Conservation (phyloP, 2,888 invertebrate genomes). For the Yponomeuta sedellus region DNA sequence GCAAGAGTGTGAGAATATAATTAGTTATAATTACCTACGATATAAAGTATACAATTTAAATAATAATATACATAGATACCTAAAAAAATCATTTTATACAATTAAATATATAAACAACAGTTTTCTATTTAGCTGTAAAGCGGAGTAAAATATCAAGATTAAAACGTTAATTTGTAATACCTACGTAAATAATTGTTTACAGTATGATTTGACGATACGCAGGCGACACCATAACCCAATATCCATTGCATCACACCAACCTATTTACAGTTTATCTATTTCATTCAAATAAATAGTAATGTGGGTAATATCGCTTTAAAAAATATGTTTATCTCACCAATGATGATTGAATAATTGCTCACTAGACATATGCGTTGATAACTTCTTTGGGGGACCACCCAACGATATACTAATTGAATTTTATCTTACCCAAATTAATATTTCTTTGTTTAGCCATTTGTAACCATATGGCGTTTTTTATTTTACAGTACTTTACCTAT, state of each 20-base stretch:
- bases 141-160: no score
- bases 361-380: conserved; percentile 32
- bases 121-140: no score
- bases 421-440: conserved; percentile 27
- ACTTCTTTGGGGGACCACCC: conserved; percentile 39
- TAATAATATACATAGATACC: no score
- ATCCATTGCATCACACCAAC: conserved; percentile 8
- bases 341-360: conserved; percentile 29
- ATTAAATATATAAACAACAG: no score
- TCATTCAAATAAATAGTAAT: conserved; percentile 1
- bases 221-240: not conserved
- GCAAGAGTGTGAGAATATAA: no score
- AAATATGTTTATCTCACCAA: conserved; percentile 10
- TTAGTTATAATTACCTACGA: no score
- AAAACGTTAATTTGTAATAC: no score
- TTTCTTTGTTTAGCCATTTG: not conserved
- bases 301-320: not conserved
- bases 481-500: no score
- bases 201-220: no score
- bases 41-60: no score
- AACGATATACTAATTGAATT: conserved; percentile 42
- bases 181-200: no score
- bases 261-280: conserved; percentile 2
- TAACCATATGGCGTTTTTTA: not conserved
- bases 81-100: no score